A percentile compares a stretch with the other conserved stretches of the same genome.
These are phyloP conservation scores for Lysandra coridon DNA, from an alignment of 2,888 invertebrate species.

Conservation along the genomic window DNA sequence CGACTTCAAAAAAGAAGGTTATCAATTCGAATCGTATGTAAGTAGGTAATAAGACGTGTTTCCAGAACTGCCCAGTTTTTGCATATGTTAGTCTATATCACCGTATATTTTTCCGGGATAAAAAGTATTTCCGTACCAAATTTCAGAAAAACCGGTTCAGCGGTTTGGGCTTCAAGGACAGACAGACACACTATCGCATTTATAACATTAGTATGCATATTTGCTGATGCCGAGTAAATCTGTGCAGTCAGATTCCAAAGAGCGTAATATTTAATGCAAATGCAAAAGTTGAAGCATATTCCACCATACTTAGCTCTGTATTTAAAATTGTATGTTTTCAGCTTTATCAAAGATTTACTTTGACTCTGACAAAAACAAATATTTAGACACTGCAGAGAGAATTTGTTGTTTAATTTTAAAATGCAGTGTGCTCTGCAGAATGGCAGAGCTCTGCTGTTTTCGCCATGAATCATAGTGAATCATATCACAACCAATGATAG, in stretches of 20 bases:
- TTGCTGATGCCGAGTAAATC: neutral
- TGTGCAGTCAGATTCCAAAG: neutral
- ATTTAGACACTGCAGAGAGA: neutral
- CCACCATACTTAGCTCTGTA: neutral
- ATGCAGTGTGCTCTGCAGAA: neutral
- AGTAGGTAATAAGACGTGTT: too few species aligned
- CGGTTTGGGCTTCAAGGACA: too few species aligned
- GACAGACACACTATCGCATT: too few species aligned
- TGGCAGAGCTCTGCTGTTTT: neutral
- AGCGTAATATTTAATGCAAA: neutral
- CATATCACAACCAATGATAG: too few species aligned
- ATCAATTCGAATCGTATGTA: too few species aligned
- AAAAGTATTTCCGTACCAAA: too few species aligned
- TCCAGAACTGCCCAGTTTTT: too few species aligned
- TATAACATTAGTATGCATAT: neutral
- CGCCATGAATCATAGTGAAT: too few species aligned
- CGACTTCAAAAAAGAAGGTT: too few species aligned
- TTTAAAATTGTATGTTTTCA: slow-evolving; percentile 6
- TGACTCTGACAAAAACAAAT: neutral
- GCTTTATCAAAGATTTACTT: neutral
- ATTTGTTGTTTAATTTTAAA: neutral
- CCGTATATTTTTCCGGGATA: too few species aligned
- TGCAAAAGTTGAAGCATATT: neutral
- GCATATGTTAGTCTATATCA: too few species aligned
- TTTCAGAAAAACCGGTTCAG: too few species aligned